These are phyloP conservation scores for Tragulus kanchil DNA, from an alignment of 2,113 vertebrate species.

Conservation along the genomic window DNA sequence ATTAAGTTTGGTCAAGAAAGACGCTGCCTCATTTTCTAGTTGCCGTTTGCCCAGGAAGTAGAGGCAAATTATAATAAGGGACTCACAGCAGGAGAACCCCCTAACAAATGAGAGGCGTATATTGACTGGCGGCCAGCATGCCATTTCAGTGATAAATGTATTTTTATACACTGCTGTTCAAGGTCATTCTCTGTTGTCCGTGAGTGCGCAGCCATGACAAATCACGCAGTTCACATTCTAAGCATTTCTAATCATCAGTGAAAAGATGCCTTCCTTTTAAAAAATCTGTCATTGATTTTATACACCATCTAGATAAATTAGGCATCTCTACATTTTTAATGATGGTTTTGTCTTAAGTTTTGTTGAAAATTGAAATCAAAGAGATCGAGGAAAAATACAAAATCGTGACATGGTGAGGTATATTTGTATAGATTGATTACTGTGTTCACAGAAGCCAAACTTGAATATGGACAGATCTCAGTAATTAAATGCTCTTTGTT, in stretches of 20 bases:
- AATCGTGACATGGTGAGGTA: background rate
- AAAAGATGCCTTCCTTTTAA: slow-evolving; percentile 8
- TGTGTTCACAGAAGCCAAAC: background rate
- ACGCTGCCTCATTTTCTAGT: slow-evolving; percentile 87
- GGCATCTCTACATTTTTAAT: background rate
- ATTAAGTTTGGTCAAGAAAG: slow-evolving; percentile 86
- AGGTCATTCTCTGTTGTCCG: slow-evolving; percentile 84
- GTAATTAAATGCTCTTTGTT: background rate
- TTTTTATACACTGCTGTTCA: slow-evolving; percentile 84
- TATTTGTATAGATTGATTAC: background rate
- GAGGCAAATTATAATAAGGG: slow-evolving; percentile 88
- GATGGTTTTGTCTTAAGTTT: slow-evolving; percentile 31
- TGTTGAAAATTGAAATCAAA: slow-evolving; percentile 58
- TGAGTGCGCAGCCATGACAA: slow-evolving; percentile 69
- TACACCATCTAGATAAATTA: slow-evolving; percentile 20
- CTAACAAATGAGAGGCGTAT: slow-evolving; percentile 86
- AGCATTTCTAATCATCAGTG: background rate
- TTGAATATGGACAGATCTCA: background rate
- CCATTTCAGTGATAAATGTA: slow-evolving; percentile 86
- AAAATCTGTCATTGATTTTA: slow-evolving; percentile 40
- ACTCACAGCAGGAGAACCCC: slow-evolving; percentile 85
- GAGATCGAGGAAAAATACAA: slow-evolving; percentile 65
- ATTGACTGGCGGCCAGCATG: slow-evolving; percentile 86
- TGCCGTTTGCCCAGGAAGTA: slow-evolving; percentile 90
- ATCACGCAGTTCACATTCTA: slow-evolving; percentile 54